A percentile compares a stretch with the other conserved stretches of the same genome.
These are phyloP conservation scores for Drosophila gunungcola DNA, from an alignment of 1,140 invertebrate species.

Conservation along the genomic window DNA sequence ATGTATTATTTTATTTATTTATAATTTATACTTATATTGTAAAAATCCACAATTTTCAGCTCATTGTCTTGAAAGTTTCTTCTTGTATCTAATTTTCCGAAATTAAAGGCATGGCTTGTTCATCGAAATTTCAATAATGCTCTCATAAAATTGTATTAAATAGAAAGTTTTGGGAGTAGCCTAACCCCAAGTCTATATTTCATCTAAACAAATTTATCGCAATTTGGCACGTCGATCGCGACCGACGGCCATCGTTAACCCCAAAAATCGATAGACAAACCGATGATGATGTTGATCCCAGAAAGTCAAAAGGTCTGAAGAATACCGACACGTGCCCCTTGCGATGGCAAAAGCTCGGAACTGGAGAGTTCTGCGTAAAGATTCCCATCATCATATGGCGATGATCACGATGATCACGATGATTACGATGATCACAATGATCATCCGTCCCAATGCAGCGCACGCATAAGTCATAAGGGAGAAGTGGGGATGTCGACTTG, in stretches of 20 bases:
- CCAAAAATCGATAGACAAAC: slow-evolving; percentile 62
- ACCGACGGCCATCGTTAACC: slow-evolving; percentile 11
- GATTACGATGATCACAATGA: slow-evolving; percentile 7
- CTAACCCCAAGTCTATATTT: background rate
- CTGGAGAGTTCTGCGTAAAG: slow-evolving; percentile 70
- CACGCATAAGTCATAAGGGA: slow-evolving; percentile 76
- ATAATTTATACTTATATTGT: too few species aligned
- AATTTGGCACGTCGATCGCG: slow-evolving; percentile 57
- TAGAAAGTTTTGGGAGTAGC: background rate
- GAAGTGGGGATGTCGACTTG: slow-evolving; percentile 50
- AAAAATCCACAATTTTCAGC: too few species aligned
- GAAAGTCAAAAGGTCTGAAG: slow-evolving; percentile 9
- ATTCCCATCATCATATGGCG: slow-evolving; percentile 54
- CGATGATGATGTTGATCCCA: slow-evolving; percentile 1
- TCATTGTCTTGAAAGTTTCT: too few species aligned
- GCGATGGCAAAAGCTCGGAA: slow-evolving; percentile 44
- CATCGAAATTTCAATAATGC: too few species aligned
- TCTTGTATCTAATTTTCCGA: too few species aligned
- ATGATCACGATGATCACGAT: background rate
- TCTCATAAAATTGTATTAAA: background rate
- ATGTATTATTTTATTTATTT: too few species aligned
- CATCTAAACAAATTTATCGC: slow-evolving; percentile 8
- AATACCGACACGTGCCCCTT: slow-evolving; percentile 77
- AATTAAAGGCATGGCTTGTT: too few species aligned
- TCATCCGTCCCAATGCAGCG: slow-evolving; percentile 55